phyloP scores from a whole-genome alignment of 1,140 invertebrate genomes.

The Frieseomelitta varia region DNA sequence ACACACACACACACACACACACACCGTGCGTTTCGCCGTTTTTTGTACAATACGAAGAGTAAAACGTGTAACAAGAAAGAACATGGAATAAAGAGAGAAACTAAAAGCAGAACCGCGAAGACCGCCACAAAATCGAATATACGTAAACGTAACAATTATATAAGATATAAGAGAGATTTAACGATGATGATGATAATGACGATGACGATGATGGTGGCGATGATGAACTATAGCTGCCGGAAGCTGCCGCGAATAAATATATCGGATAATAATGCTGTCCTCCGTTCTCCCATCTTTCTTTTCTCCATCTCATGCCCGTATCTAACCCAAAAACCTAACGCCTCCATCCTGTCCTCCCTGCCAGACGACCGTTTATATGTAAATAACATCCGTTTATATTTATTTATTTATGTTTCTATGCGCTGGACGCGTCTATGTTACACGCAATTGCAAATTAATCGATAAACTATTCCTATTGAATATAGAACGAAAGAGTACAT shows the following conservation, averaged over 20 bases:
- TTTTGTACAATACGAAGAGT: background rate
- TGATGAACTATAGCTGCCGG: constrained; percentile 25
- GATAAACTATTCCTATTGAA: constrained; percentile 62
- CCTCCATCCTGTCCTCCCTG: constrained; percentile 1
- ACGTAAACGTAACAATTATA: constrained; percentile 7
- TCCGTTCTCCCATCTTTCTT: background rate
- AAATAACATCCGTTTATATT: constrained; percentile 77
- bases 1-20: no score
- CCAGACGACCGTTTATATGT: constrained; percentile 63
- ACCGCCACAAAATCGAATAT: background rate
- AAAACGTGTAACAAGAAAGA: background rate
- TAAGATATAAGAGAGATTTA: constrained; percentile 36
- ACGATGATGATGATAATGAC: constrained; percentile 6
- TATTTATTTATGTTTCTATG: constrained; percentile 80
- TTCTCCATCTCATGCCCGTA: no score
- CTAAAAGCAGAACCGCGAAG: background rate
- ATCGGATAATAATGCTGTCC: constrained; percentile 27
- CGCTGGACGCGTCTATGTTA: constrained; percentile 80
- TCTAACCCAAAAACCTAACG: background rate
- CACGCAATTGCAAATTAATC: constrained; percentile 74
- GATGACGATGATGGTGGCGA: constrained; percentile 10
- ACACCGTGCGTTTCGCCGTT: background rate
- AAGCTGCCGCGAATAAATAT: constrained; percentile 46
- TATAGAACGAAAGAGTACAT: constrained; percentile 64
- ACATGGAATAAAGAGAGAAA: background rate